These are phyloP conservation scores for Molossus molossus DNA, from an alignment of 2,797 vertebrate species.

Conservation along the genomic window DNA sequence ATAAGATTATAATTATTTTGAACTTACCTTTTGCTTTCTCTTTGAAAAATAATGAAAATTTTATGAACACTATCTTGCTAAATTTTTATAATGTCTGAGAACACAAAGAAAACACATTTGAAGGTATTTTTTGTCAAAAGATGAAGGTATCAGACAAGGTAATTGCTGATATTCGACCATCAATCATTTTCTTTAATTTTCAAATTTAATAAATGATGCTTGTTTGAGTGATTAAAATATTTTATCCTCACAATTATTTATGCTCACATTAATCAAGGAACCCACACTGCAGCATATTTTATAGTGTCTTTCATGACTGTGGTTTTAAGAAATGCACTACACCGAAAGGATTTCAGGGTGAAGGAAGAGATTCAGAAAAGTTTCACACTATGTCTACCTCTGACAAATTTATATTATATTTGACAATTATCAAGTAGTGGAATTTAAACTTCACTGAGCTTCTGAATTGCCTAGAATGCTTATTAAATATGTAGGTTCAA, in stretches of 20 bases:
- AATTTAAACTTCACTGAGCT: neutral
- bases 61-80: conserved; percentile 3
- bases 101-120: conserved; percentile 35
- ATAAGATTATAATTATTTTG: conserved; percentile 54
- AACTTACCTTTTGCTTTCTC: conserved; percentile 6
- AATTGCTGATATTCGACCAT: neutral
- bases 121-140: conserved; percentile 1
- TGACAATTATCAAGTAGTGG: neutral
- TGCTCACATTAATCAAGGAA: neutral
- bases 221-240: neutral
- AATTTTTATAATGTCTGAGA: neutral
- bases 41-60: conserved; percentile 37
- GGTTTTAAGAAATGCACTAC: neutral
- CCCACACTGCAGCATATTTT: neutral
- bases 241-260: neutral
- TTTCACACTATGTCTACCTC: neutral
- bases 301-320: neutral
- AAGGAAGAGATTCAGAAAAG: neutral
- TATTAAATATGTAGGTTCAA: neutral
- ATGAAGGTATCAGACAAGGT: neutral
- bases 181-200: conserved; percentile 23
- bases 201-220: neutral
- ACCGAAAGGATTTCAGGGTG: neutral
- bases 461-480: neutral
- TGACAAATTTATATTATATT: neutral